Evolutionary conservation across 2,113 vertebrate species (phyloP), one percentile per base, ranked within the genome.

Genomic region (Puntigrus tetrazona): DNA sequence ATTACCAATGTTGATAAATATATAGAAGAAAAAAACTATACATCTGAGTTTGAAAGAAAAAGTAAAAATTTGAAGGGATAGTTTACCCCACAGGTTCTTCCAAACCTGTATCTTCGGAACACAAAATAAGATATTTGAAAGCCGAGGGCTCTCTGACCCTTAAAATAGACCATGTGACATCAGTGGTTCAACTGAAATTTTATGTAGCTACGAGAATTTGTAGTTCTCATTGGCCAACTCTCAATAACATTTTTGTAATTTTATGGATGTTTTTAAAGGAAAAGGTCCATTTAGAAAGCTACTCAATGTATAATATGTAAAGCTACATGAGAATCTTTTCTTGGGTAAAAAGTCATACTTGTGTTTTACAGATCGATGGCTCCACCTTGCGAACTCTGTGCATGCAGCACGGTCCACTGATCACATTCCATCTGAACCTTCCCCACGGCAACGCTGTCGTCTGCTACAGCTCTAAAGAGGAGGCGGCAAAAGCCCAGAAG

Each of bases 341-440:
- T 18, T 13, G 75, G 36, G 36, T 77, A 22, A 57, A 10, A n/a
- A 7, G 36, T 73, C 81, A 50, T 67, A 63, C 77, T 10, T 38
- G n/a, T 77, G 20, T 69, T n/a, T 63, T 69, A 1, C 86, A 99
- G 98, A 99, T 99, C 0, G 98, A 99, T 27, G 98, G 98, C 95
- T 99, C 97, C 34, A 99, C 98, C 87, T 95, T 99, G 96, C 96
- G 96, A 81, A 99, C 98, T n/a, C 94, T 99, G 95, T 99, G 98
- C 95, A 97, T 99, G 98, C 98, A 99, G 96, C 98, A 99, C 61
- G 98, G 98, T 86, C 98, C 98, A 41, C 96, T 99, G 89, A 98
- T 97, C 91, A 99, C 98, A 97, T 99, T 99, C 97, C 98, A 99
- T 95, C 97, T 99, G 93, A 99, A 98, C 95, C 97, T 99, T 94